Evolutionary conservation across 2,113 vertebrate species (phyloP).

Genomic region (Labeo rohita): DNA sequence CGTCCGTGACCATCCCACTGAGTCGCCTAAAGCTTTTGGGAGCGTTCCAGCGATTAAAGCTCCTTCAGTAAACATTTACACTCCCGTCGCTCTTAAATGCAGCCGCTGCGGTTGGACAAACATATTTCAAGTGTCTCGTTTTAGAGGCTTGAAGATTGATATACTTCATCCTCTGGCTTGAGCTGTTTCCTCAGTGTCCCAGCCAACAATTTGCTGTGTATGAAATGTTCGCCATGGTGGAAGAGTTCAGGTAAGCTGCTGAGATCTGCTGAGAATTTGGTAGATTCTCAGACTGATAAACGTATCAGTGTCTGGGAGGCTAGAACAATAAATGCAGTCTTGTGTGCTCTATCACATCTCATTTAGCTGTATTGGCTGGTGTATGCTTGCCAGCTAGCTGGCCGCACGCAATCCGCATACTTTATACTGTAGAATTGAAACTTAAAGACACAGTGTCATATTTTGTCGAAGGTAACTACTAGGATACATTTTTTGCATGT

Average conservation of each 20-base stretch:
- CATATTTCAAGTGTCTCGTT: conserved; percentile 64
- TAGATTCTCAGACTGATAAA: conserved; percentile 41
- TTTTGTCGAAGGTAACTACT: background rate
- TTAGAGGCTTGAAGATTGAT: conserved; percentile 64
- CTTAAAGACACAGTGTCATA: too few relatives aligned
- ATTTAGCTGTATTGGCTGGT: conserved; percentile 28
- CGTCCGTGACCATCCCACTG: background rate
- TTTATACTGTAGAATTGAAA: background rate
- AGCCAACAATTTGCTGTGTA: conserved; percentile 43
- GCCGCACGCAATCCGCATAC: background rate
- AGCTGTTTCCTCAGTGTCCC: conserved; percentile 60
- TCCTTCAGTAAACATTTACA: conserved; percentile 61
- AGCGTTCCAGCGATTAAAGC: conserved; percentile 66
- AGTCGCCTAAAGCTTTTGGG: conserved; percentile 59
- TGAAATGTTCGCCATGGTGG: conserved; percentile 29
- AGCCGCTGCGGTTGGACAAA: conserved; percentile 49
- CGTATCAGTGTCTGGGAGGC: conserved; percentile 41
- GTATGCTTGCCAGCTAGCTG: conserved; percentile 41
- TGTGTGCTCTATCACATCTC: conserved; percentile 52
- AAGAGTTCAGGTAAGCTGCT: conserved; percentile 56
- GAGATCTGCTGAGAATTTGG: conserved; percentile 68
- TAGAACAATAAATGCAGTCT: conserved; percentile 54
- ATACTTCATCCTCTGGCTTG: conserved; percentile 61
- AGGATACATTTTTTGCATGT: background rate
- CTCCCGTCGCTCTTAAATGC: conserved; percentile 46